Conservation (phyloP, 2,888 invertebrate genomes). For the Plutella xylostella region DNA sequence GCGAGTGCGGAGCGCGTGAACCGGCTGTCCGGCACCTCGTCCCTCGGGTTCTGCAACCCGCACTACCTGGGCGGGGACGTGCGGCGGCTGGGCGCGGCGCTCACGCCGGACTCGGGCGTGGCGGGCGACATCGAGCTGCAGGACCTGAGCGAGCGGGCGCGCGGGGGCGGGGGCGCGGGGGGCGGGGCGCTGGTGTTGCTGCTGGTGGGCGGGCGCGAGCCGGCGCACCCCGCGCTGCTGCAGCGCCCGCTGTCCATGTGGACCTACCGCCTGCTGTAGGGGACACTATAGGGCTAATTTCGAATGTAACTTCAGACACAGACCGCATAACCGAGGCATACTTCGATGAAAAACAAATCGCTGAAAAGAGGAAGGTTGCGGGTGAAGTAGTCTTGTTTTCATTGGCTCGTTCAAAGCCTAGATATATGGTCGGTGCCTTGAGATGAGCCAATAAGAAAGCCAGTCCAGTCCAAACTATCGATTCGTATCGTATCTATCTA, state of each 20-base stretch:
- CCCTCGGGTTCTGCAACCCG: conserved; percentile 79
- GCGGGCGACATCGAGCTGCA: conserved; percentile 55
- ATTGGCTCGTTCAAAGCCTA: too few species aligned
- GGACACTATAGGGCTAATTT: conserved; percentile 21
- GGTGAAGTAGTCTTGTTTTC: too few species aligned
- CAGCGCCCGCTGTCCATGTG: conserved; percentile 83
- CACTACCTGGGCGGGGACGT: conserved; percentile 79
- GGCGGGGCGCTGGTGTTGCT: conserved; percentile 33
- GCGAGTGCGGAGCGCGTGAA: conserved; percentile 79
- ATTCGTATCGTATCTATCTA: too few species aligned
- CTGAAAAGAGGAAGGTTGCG: too few species aligned
- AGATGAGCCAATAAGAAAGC: too few species aligned
- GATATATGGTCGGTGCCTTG: too few species aligned
- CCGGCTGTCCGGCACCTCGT: conserved; percentile 57
- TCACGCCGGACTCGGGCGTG: conserved; percentile 74
- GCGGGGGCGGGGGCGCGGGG: conserved; percentile 22
- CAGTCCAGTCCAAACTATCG: too few species aligned
- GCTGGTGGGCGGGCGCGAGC: conserved; percentile 83
- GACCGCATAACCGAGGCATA: too few species aligned
- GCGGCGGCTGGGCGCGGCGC: conserved; percentile 76
- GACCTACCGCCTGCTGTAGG: conserved; percentile 73
- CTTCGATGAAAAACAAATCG: too few species aligned
- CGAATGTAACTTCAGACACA: too few species aligned
- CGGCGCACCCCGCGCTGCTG: conserved; percentile 80
- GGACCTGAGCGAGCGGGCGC: conserved; percentile 32